Conservation (phyloP, 2,113 vertebrate species). For the Smithornis capensis region DNA sequence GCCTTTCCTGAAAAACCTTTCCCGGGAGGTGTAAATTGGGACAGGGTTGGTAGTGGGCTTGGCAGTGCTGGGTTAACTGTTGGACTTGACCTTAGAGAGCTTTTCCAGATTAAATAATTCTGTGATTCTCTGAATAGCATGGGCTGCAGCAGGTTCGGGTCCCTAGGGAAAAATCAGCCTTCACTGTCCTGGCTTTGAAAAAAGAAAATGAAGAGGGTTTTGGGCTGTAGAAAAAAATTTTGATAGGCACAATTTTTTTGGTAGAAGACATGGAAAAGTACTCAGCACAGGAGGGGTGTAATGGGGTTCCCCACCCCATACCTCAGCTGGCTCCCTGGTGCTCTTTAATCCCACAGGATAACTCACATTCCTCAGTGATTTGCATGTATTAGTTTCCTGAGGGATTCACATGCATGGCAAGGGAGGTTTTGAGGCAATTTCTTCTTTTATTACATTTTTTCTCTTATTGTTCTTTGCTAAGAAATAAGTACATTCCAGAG, state of each 20-base stretch:
- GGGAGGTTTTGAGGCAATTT: not conserved
- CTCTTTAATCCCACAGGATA: not conserved
- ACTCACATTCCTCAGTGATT: not conserved
- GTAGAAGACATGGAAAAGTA: not conserved
- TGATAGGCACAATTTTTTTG: not conserved
- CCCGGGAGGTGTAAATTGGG: not conserved
- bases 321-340: not conserved
- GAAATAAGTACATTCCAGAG: slow-evolving; percentile 34
- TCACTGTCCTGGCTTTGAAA: not conserved
- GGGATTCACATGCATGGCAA: not conserved
- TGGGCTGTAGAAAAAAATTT: not conserved
- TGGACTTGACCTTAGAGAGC: not conserved
- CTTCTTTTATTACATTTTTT: slow-evolving; percentile 40
- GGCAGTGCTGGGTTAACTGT: not conserved
- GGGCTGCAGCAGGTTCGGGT: not conserved
- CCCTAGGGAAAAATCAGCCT: not conserved
- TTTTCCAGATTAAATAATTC: not conserved
- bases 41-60: not conserved
- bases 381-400: not conserved
- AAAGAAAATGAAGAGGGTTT: not conserved
- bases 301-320: accelerated
- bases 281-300: not conserved
- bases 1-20: not conserved
- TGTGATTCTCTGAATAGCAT: not conserved
- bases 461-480: slow-evolving; percentile 7